Evolutionary conservation across 2,797 vertebrate species (phyloP), one percentile per base, ranked within the genome.

Genomic region (Peromyscus melanophrys): DNA sequence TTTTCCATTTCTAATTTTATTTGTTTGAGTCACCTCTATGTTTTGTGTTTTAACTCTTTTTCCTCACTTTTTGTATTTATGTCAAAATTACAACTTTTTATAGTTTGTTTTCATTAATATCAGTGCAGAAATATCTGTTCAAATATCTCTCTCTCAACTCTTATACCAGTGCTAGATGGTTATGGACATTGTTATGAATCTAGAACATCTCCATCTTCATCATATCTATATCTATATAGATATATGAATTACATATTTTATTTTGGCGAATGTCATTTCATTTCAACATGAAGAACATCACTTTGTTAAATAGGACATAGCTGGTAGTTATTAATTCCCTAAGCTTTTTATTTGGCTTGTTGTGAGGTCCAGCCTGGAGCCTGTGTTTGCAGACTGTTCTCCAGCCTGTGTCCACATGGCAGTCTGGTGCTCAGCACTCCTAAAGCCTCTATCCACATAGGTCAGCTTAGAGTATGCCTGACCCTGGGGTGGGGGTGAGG

Each of bases 341-440:
- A 17, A 12, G 49, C 19, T n/a, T 90, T 57, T 83, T 27, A 55
- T 27, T 55, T 95, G 31, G 25, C 31, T 25, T 43, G 14, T 63
- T 43, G 0, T 14, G 43, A 4, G 17, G 2, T 6, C 12, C 6
- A 40, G 2, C 11, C 0, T 13, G 3, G 5, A 57, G 25, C 3
- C 69, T 83, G 2, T 40, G 25, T 73, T 71, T 94, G 8, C 13
- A 31, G 43, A 34, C 34, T 85, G 23, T 9, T 23, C 3, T 59
- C 3, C 1, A 49, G 6, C 13, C 12, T 46, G 23, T 37, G 25
- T 21, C 11, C 19, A 67, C 1, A 11, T 6, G 19, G 27, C 27
- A 73, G 13, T n/a, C 40, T 73, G 14, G 0, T 23, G 25, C 23
- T 4, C 5, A 40, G 1, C 40, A 17, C 3, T 13, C 4, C 31